Evolutionary conservation across 2,113 vertebrate species (phyloP), one percentile per base, ranked within the genome.

Genomic region (Egretta garzetta): DNA sequence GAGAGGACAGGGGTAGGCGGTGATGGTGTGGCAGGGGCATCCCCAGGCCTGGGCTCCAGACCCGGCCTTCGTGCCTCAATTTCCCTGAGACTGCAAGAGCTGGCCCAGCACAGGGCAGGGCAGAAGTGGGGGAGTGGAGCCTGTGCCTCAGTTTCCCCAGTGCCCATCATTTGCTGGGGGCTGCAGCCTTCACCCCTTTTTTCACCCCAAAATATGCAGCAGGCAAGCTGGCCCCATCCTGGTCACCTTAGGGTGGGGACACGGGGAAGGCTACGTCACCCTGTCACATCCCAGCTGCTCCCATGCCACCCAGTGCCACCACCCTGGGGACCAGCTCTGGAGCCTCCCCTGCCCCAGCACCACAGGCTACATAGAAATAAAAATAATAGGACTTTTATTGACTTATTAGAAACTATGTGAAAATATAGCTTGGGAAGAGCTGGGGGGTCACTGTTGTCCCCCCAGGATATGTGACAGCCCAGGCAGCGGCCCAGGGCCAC

Each of bases 311-410:
- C 32, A 16, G n/a, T 43, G 82, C 28, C 74, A 85, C 75, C 28
- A 28, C 26, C 8, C 27, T 4, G 1, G n/a, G 24, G 15, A 81
- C 18, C 9, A 9, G 37, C 53, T 45, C 52, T 32, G 35, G 15
- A 12, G 30, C 3, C 20, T n/a, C 3, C n/a, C 14, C 14, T 14
- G 37, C 37, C 27, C 8, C 2, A 9, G 22, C 7, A 17, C 33
- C 15, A 35, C 4, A 10, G 10, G 19, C 30, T 15, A 37, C 9
- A 0, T 3, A 8, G 52, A 55, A 68, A 72, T 91, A 94, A 74
- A 96, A 93, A 96, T 64, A 94, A 39, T 50, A 63, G 20, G 13
- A 80, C 32, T 76, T 96, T 97, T 96, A 97, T 73, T 97, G 92
- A 60, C 26, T 75, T 90, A 39, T n/a, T 50, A 86, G 90, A 88